Base-by-base conservation (phyloP, 2,888 invertebrate genomes). In the Leucoma salicis region DNA sequence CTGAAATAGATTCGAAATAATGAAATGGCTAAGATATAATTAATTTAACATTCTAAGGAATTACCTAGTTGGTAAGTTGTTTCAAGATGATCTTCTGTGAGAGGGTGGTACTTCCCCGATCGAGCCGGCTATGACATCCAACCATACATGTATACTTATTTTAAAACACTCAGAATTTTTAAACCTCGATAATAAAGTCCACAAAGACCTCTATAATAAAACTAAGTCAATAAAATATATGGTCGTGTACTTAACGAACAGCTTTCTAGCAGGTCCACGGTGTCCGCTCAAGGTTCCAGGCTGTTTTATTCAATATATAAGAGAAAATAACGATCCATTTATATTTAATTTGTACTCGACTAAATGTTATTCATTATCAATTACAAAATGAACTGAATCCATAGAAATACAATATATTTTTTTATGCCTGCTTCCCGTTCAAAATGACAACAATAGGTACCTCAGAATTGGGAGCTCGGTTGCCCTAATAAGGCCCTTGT, bases 401-500 rank as follows among this genome's bases (percentile, higher is more conserved):
- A 4, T n/a, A n/a, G 1, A 21, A 16, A 16, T 16, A 21, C 21
- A 6, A 21, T 21, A 8, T 21, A 21, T n/a, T n/a, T n/a, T n/a
- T n/a, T n/a, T n/a, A n/a, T n/a, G n/a, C 21, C 21, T 21, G 21
- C 6, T 39, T 35, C 32, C 14, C 25, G 10, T 35, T 28, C 8
- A 13, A 34, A 32, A 32, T 24, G 24, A 16, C 8, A 35, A 15
- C 5, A 29, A 31, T 27, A 27, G 11, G 11, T 39, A 44, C 35
- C 18, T 21, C 15, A 10, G 31, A 29, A 35, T 35, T 44, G 39
- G 35, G 35, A 39, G 31, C 39, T 43, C 43, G 42, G 47, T 44
- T 36, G 42, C 31, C 49, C 50, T 50, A 60, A 52, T 39, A 49
- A 44, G 52, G 61, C 52, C 59, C 56, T 67, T 65, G 65, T 69